These are phyloP conservation scores for Athetis lepigone DNA, from an alignment of 2,888 invertebrate genomes.

Conservation along the genomic window DNA sequence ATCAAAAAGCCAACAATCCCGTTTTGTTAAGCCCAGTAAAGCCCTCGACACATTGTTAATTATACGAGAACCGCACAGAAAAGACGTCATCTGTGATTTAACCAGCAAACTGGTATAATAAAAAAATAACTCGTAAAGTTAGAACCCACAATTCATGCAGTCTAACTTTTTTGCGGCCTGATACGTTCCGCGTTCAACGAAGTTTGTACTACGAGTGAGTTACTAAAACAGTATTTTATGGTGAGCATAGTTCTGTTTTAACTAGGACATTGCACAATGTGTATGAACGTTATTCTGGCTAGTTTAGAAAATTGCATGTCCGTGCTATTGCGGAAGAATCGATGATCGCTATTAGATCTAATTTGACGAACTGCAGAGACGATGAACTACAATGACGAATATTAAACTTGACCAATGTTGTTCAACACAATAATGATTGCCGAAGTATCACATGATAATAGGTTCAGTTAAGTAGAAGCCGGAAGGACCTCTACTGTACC, in stretches of 20 bases:
- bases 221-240: conserved; percentile 59
- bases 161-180: conserved; percentile 53
- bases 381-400: too few species aligned
- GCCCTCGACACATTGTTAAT: not conserved
- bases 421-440: too few species aligned
- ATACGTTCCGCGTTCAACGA: conserved; percentile 49
- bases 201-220: conserved; percentile 55
- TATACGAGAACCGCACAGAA: not conserved
- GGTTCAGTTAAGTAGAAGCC: too few species aligned
- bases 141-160: conserved; percentile 43
- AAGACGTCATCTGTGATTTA: conserved; percentile 26
- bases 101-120: conserved; percentile 23
- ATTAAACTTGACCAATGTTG: too few species aligned
- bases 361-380: too few species aligned
- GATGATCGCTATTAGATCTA: too few species aligned
- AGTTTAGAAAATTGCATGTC: conserved; percentile 30
- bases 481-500: too few species aligned
- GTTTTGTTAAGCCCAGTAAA: too few species aligned
- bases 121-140: conserved; percentile 34
- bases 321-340: not conserved
- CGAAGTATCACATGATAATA: too few species aligned
- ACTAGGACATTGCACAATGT: conserved; percentile 47
- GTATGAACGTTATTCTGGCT: conserved; percentile 36
- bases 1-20: too few species aligned
- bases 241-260: conserved; percentile 55